phyloP scores from a whole-genome alignment of 23 tunicate species.

The Styela clava region DNA sequence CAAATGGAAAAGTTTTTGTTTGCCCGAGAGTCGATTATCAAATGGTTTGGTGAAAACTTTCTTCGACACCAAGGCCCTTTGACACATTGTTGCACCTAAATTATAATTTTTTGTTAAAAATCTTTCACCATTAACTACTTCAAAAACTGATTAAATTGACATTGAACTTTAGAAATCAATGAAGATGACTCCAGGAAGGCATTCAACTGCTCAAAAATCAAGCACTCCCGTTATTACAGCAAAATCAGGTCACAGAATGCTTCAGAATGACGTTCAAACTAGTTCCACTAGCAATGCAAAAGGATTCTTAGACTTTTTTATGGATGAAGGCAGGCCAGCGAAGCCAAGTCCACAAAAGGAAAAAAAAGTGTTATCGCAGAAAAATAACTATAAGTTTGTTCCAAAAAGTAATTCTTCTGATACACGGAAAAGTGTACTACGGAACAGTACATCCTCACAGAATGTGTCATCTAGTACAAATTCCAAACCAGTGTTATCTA shows the following conservation, averaged over 20 bases:
- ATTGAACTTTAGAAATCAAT: not conserved
- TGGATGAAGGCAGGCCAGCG: slow-evolving; percentile 13
- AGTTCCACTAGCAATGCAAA: not conserved
- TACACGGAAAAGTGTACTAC: too few species aligned
- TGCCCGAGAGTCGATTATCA: too few species aligned
- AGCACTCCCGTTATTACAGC: not conserved
- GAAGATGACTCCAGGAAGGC: not conserved
- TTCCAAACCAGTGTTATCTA: not conserved
- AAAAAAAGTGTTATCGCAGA: not conserved
- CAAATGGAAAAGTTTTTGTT: too few species aligned
- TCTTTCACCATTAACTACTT: too few species aligned
- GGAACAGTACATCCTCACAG: not conserved
- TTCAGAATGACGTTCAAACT: not conserved
- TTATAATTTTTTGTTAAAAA: too few species aligned
- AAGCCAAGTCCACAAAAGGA: slow-evolving; percentile 24
- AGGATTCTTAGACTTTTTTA: slow-evolving; percentile 3
- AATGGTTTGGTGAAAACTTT: too few species aligned
- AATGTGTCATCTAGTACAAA: not conserved
- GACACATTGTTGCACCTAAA: too few species aligned
- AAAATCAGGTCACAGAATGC: not conserved
- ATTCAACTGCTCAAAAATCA: not conserved
- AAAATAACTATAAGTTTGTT: not conserved
- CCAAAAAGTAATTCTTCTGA: not conserved
- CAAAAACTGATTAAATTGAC: too few species aligned
- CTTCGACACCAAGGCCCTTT: too few species aligned